Evolutionary conservation across 2,888 invertebrate species (phyloP).

Genomic region (Hedychridium roseum): DNA sequence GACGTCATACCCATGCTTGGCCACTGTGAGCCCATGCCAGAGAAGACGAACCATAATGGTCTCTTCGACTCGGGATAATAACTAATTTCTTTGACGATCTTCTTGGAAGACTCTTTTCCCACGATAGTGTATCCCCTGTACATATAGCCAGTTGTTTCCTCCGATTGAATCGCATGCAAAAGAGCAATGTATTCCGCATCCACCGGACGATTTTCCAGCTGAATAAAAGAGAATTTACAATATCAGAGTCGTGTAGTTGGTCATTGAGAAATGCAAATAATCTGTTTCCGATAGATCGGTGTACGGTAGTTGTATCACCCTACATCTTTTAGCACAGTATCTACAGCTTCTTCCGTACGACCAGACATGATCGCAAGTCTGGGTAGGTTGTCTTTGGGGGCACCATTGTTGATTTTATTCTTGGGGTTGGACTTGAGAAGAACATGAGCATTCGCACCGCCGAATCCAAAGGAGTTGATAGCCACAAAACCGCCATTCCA

Average conservation of each 20-base stretch:
- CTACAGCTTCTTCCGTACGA: conserved; percentile 80
- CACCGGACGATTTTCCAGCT: conserved; percentile 67
- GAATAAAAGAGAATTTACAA: too few species aligned
- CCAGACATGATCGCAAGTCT: conserved; percentile 80
- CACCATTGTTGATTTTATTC: conserved; percentile 70
- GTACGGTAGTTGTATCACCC: too few species aligned
- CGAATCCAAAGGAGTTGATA: conserved; percentile 93
- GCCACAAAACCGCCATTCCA: conserved; percentile 79
- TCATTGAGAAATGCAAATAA: too few species aligned
- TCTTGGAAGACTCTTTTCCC: conserved; percentile 52
- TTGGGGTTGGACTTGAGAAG: conserved; percentile 71
- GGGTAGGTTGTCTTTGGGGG: conserved; percentile 73
- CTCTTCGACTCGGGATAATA: conserved; percentile 72
- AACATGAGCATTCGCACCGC: conserved; percentile 85
- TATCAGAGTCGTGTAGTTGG: too few species aligned
- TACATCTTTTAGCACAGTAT: conserved; percentile 71
- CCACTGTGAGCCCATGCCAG: conserved; percentile 93
- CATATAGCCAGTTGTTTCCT: conserved; percentile 69
- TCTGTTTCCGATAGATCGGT: too few species aligned
- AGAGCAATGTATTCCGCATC: conserved; percentile 72
- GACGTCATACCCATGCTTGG: conserved; percentile 75
- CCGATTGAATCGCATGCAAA: conserved; percentile 69
- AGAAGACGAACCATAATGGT: conserved; percentile 89
- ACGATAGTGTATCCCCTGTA: conserved; percentile 79
- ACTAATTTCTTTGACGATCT: conserved; percentile 66